Evolutionary conservation across 2,888 invertebrate species (phyloP), one percentile per base, ranked within the genome.

Genomic region (Lydus trimaculatus): DNA sequence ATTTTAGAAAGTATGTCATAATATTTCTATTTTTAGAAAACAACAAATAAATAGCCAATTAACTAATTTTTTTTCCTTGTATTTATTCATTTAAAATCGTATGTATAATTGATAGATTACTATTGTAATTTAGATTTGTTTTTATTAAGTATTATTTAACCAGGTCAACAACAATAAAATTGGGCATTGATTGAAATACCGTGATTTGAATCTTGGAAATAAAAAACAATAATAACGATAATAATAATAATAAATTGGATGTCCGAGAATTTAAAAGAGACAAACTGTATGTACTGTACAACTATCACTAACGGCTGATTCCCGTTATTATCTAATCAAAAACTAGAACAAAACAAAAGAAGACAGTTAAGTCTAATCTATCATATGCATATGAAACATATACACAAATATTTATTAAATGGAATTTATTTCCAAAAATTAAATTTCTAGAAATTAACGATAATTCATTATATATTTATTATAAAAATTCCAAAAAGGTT

Each of bases 91-190:
- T 20, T 0, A 8, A 20, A 20, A n/a, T n/a, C n/a, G n/a, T 48
- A 20, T n/a, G 20, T 36, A 48, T 48, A 20, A 48, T 23, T 9
- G 20, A 11, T 20, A 2, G 7, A 48, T 48, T 20, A n/a, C n/a
- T n/a, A n/a, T n/a, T n/a, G n/a, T 48, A 20, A 9, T 48, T 20
- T n/a, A 0, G 7, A 39, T 2, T 48, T 48, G 48, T 48, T 48
- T 48, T 48, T 48, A 48, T 48, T 48, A n/a, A n/a, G n/a, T n/a
- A 48, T 48, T 23, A 48, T 20, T 48, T 48, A 48, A 48, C 48
- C 48, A 17, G 48, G 48, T 48, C 48, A 48, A 20, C 48, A 48
- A 48, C 20, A 48, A 48, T 23, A 43, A 43, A 43, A 43, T 48
- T 48, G 20, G 20, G 3, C 48, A 48, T 48, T 48, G 20, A 48